Evolutionary conservation across 2,888 invertebrate species (phyloP).

Genomic region (Megaustenia siamemsis): DNA sequence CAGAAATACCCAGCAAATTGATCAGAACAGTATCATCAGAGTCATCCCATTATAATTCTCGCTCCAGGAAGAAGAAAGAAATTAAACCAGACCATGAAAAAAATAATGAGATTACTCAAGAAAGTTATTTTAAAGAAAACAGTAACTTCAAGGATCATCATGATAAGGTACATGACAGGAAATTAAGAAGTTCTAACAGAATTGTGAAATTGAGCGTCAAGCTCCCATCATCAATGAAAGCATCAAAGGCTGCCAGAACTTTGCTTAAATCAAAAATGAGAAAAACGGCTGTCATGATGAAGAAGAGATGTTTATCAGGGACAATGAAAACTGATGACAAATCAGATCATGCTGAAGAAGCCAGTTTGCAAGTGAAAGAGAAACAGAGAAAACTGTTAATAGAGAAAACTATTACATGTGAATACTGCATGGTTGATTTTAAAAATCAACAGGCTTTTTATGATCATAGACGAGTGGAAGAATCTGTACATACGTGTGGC

Average conservation of each 20-base stretch:
- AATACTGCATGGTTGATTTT: conserved; percentile 40
- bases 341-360: neutral
- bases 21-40: neutral
- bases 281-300: neutral
- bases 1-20: neutral
- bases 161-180: neutral
- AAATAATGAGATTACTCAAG: neutral
- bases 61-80: neutral
- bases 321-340: neutral
- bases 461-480: conserved; percentile 46
- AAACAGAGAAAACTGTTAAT: conserved; percentile 18
- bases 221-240: neutral
- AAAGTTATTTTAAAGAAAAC: neutral
- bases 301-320: neutral
- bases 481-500: conserved; percentile 28
- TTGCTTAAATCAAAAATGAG: neutral
- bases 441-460: conserved; percentile 35
- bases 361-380: conserved; percentile 9
- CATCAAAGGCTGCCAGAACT: neutral
- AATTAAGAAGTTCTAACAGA: conserved; percentile 6
- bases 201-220: conserved; percentile 20
- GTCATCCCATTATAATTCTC: neutral
- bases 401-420: conserved; percentile 41
- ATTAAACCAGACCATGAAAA: neutral
- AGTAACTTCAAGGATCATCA: neutral